Percentiles rank a stretch among this genome's conserved stretches.
phyloP scores from a whole-genome alignment of 2,797 vertebrate species.

The Melanotaenia trifasciata region DNA sequence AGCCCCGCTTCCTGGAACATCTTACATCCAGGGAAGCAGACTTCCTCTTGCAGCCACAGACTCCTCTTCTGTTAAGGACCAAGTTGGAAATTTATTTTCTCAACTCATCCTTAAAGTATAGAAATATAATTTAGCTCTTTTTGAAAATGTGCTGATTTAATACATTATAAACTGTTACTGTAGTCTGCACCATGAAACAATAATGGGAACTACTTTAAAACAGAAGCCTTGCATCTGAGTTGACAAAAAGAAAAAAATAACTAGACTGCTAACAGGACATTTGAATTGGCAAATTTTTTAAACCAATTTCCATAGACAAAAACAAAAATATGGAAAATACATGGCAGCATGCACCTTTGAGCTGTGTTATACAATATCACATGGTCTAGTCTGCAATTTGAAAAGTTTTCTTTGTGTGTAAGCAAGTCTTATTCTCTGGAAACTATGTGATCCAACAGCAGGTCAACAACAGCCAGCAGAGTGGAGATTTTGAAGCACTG shows the following conservation, averaged over 20 bases:
- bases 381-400: background rate
- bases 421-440: background rate
- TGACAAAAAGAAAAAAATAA: too few species aligned
- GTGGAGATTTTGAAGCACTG: conserved; percentile 14
- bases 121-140: too few species aligned
- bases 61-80: background rate
- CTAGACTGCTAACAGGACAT: background rate
- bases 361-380: background rate
- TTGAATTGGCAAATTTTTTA: conserved; percentile 5
- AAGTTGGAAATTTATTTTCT: background rate
- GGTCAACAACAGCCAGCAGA: background rate
- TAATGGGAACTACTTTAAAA: too few species aligned
- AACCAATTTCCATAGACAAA: conserved; percentile 17
- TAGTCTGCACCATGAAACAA: too few species aligned
- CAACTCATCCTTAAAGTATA: conserved; percentile 1
- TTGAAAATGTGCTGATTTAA: too few species aligned
- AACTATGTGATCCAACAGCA: background rate
- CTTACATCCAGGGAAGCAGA: conserved; percentile 9
- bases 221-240: too few species aligned
- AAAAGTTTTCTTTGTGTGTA: background rate
- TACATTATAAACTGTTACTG: too few species aligned
- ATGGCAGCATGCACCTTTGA: background rate
- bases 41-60: conserved; percentile 32
- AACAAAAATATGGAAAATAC: conserved; percentile 3
- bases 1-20: conserved; percentile 40